Percentiles rank a stretch among this genome's conserved stretches.
Evolutionary conservation across 2,888 invertebrate species (phyloP).

Genomic region (Pristionchus maxplancki): DNA sequence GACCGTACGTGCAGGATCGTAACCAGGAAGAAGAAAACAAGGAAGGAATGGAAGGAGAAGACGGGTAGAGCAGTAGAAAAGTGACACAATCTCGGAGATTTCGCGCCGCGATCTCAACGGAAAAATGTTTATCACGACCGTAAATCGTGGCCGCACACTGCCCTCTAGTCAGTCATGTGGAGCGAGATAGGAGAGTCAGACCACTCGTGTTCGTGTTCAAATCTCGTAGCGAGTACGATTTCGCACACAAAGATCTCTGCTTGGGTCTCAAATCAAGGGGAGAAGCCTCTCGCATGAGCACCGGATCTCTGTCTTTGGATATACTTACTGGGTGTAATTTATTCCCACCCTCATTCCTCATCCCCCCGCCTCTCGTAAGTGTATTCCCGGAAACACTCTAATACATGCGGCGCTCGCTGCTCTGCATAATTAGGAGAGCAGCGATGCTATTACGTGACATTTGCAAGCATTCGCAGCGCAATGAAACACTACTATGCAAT

Average conservation of each 20-base stretch:
- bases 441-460: background rate
- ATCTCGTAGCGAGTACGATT: background rate
- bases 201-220: no score
- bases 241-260: background rate
- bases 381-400: background rate
- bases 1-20: background rate
- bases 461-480: background rate
- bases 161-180: no score
- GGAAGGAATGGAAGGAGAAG: background rate
- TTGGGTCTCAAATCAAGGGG: background rate
- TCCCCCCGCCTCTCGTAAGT: background rate
- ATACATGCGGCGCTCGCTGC: background rate
- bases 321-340: background rate
- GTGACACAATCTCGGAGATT: background rate
- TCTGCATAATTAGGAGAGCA: background rate
- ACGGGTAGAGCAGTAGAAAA: background rate
- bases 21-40: background rate
- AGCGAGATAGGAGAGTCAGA: no score
- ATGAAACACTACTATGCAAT: no score
- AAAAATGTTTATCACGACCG: background rate
- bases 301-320: background rate
- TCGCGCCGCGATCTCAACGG: background rate
- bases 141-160: background rate
- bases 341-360: background rate
- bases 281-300: background rate